These are phyloP conservation scores for Cheiracanthium punctorium DNA, from an alignment of 2,888 invertebrate species.

Conservation along the genomic window DNA sequence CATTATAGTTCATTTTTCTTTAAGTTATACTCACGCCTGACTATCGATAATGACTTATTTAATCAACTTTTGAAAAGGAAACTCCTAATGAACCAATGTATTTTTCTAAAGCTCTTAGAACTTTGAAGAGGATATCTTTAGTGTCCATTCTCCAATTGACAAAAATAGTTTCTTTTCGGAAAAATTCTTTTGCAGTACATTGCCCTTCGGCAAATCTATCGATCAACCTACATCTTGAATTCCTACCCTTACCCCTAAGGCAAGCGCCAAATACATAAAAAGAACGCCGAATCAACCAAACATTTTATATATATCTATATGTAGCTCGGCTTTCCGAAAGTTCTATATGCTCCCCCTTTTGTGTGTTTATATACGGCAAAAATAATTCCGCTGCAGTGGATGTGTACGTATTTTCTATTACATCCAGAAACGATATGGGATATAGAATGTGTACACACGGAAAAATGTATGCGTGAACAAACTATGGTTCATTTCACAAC, in stretches of 20 bases:
- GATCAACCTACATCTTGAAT: constrained; percentile 24
- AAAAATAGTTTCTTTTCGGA: neutral
- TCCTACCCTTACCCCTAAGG: constrained; percentile 31
- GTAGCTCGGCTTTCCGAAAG: neutral
- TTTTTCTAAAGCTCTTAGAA: neutral
- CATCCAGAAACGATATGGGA: neutral
- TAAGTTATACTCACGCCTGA: too few relatives aligned
- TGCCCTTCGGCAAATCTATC: constrained; percentile 46
- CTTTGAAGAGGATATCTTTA: neutral
- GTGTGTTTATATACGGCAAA: neutral
- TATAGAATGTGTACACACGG: neutral
- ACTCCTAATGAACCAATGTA: neutral
- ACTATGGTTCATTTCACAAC: neutral
- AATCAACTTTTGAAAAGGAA: too few relatives aligned
- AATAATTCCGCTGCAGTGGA: neutral
- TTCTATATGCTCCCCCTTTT: neutral
- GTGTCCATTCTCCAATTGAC: neutral
- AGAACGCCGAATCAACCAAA: constrained; percentile 35
- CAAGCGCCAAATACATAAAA: constrained; percentile 45
- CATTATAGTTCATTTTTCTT: too few relatives aligned
- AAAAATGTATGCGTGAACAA: constrained; percentile 34
- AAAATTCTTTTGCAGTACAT: constrained; percentile 37
- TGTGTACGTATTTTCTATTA: neutral
- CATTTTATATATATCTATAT: neutral
- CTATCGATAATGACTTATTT: too few relatives aligned